Base-by-base conservation (phyloP, 1,140 invertebrate species). In the Grapholita molesta region DNA sequence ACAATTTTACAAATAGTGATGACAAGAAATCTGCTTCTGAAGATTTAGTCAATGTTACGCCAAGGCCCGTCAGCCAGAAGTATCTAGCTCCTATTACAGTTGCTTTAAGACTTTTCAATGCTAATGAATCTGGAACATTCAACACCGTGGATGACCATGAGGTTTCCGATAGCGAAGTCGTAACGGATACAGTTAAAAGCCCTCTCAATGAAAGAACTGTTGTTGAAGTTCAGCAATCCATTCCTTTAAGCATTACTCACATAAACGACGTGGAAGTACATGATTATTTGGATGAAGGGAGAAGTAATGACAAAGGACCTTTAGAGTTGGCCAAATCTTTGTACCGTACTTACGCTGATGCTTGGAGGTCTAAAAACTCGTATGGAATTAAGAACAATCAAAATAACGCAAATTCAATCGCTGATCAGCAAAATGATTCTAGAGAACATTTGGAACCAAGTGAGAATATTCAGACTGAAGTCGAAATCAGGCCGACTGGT, bases 161-260 rank as follows among this genome's bases (percentile, higher is more conserved):
- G 55, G 68, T 74, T 12, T 83, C 89, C 2, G 87, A 91, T 23
- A 91, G 80, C 74, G 88, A 90, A 74, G 68, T 84, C 23, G 66
- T 88, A 28, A 23, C 77, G 33, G 74, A 86, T 38, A 83, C 76
- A 21, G 82, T 87, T 9, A 52, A 81, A 70, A 82, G 75, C 33
- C 83, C 84, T 2, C 66, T 75, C 11, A 80, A 78, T 66, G 89
- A 90, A 32, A 92, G 89, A 64, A 93, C 93, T 15, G 80, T 92
- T 42, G 93, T 94, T 0, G 93, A 94, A 86, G 84, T 94, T 23
- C 93, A 94, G 75, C 90, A 94, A 78, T 94, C 93, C 3, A 84
- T 94, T 23, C 93, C 93, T 6, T 78, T 92, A 66, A 83, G 85
- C 53, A 91, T 89, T 70, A 91, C 85, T 24, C 88, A 91, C 68